phyloP scores from a whole-genome alignment of 1,140 invertebrate genomes.

The Odontomachus brunneus region DNA sequence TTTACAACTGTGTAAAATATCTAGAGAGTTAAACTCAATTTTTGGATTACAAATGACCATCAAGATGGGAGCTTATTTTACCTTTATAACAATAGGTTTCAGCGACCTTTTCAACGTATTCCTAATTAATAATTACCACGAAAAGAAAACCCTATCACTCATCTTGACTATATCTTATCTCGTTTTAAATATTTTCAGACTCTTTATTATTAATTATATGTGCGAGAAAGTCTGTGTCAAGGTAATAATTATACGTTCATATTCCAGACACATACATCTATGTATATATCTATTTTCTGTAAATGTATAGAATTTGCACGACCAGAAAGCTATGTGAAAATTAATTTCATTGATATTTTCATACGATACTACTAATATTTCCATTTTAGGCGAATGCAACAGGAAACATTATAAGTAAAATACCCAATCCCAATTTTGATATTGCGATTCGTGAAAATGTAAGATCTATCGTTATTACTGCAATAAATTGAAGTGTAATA shows the following conservation, averaged over 20 bases:
- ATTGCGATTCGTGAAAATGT: background rate
- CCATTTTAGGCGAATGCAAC: conserved; percentile 11
- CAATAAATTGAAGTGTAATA: background rate
- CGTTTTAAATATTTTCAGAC: background rate
- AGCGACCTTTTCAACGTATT: background rate
- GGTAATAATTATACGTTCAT: background rate
- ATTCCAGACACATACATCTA: background rate
- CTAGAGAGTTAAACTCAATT: background rate
- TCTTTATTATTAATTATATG: background rate
- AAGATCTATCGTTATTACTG: background rate
- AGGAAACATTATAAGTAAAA: background rate
- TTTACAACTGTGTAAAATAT: background rate
- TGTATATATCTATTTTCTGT: background rate
- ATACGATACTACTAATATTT: background rate
- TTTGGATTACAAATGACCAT: background rate
- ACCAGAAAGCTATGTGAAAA: no score
- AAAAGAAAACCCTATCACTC: background rate
- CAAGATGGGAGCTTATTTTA: conserved; percentile 2
- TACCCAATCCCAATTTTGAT: background rate
- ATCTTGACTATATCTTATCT: background rate
- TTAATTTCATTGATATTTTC: no score
- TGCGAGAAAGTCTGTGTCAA: no score
- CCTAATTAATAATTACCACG: background rate
- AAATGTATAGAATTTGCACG: no score
- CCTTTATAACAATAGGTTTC: background rate